phyloP scores from a whole-genome alignment of 2,888 invertebrate species.

The Ctenicera cuprea region DNA sequence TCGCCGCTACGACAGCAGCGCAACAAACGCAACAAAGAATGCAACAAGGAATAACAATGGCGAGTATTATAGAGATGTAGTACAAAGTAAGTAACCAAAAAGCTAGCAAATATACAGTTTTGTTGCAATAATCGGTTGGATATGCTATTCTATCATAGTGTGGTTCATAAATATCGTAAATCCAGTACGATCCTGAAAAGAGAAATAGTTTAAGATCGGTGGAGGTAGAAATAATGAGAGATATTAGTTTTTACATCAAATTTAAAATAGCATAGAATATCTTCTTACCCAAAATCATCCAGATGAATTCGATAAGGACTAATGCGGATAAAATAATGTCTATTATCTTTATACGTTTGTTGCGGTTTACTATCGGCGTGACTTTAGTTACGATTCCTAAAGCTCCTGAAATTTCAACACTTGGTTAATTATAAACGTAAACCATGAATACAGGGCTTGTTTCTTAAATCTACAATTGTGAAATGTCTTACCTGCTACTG shows the following conservation, averaged over 20 bases:
- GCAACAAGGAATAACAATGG: constrained; percentile 59
- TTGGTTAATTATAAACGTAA: too few species aligned
- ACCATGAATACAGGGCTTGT: too few species aligned
- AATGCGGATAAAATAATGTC: constrained; percentile 21
- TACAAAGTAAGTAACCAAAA: constrained; percentile 62
- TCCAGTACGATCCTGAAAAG: constrained; percentile 64
- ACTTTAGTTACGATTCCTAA: constrained; percentile 46
- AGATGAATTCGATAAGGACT: constrained; percentile 33
- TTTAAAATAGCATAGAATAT: too few species aligned
- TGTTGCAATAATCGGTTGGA: constrained; percentile 62
- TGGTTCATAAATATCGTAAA: constrained; percentile 65
- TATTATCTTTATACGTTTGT: constrained; percentile 13
- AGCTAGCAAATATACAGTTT: constrained; percentile 65
- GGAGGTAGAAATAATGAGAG: background rate
- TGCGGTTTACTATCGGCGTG: constrained; percentile 44
- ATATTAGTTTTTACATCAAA: too few species aligned
- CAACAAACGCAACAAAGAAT: constrained; percentile 54
- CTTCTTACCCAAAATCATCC: constrained; percentile 41
- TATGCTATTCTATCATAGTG: constrained; percentile 58
- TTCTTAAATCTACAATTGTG: too few species aligned
- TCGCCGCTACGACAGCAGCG: background rate
- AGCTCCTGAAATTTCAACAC: constrained; percentile 39
- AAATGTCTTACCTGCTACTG: constrained; percentile 66
- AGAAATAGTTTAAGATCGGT: background rate
- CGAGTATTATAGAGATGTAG: constrained; percentile 54